phyloP scores from a whole-genome alignment of 2,113 vertebrate genomes.

The Petroica traversi region DNA sequence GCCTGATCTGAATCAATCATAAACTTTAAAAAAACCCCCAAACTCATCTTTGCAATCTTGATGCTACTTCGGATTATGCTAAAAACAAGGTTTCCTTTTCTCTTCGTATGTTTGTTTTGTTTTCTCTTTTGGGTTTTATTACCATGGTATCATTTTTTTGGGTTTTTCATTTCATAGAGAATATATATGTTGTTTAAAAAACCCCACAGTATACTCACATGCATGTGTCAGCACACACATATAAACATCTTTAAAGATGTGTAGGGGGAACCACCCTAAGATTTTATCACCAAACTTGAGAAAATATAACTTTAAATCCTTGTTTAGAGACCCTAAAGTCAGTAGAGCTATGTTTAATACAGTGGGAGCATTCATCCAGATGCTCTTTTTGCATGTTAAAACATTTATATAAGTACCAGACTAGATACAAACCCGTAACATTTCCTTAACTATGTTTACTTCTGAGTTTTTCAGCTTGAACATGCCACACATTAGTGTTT shows the following conservation, averaged over 20 bases:
- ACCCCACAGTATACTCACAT: background rate
- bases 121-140: constrained; percentile 7
- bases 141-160: background rate
- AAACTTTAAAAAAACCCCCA: constrained; percentile 66
- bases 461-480: constrained; percentile 10
- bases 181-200: background rate
- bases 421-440: background rate
- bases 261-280: background rate
- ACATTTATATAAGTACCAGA: constrained; percentile 19
- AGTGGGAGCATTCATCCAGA: background rate
- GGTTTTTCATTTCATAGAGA: background rate
- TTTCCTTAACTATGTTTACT: constrained; percentile 19
- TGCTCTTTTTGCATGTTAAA: constrained; percentile 58
- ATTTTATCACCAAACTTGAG: constrained; percentile 22
- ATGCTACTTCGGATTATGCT: constrained; percentile 41
- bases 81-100: constrained; percentile 40
- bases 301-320: constrained; percentile 19
- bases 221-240: background rate
- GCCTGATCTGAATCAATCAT: constrained; percentile 78
- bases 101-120: background rate
- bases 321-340: background rate
- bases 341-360: constrained; percentile 27
- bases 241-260: background rate
- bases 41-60: background rate
- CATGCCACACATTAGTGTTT: background rate